Evolutionary conservation across 2,113 vertebrate genomes (phyloP), one percentile per base, ranked within the genome.

Genomic region (Miniopterus natalensis): DNA sequence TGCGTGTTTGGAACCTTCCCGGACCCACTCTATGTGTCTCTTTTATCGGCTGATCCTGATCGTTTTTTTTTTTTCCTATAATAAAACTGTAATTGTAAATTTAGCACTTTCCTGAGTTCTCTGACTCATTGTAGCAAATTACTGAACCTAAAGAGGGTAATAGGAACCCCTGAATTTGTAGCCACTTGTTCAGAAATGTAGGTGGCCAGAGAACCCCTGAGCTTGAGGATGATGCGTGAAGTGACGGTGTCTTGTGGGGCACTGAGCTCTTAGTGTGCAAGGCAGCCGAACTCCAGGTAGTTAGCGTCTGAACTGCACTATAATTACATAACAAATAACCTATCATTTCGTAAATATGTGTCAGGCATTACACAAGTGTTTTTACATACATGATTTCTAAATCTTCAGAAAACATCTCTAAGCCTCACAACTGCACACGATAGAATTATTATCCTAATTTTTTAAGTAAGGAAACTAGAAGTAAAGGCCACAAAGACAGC

Each of bases 361-460:
- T 45, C 7, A 49, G 36, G 42, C 3, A 88, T 29, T n/a, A 36
- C 7, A 6, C 29, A 63, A 47, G 25, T 71, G 65, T 51, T 85
- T 93, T 89, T 73, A 93, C 3, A 81, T 29, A 74, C 3, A 40
- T 31, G 53, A 84, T 66, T 81, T 93, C 73, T 59, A 93, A 70
- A 80, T 86, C 51, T 87, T 95, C 49, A 86, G 12, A 70, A 86
- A 95, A 83, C 31, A 79, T 66, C 15, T 81, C 65, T 84, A 90
- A 70, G 63, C 12, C 17, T 95, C 57, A 75, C 27, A 80, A 53
- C 21, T 53, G 18, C 45, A 71, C 25, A 80, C 29, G 11, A 74
- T 12, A 65, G 36, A 86, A 77, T 83, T 40, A 68, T 31, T 27
- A 29, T 42, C 42, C 42, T 55, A 61, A 57, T 27, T 84, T 83